Evolutionary conservation across 1,140 invertebrate species (phyloP).

Genomic region (Pseudomyrmex flavicornis): DNA sequence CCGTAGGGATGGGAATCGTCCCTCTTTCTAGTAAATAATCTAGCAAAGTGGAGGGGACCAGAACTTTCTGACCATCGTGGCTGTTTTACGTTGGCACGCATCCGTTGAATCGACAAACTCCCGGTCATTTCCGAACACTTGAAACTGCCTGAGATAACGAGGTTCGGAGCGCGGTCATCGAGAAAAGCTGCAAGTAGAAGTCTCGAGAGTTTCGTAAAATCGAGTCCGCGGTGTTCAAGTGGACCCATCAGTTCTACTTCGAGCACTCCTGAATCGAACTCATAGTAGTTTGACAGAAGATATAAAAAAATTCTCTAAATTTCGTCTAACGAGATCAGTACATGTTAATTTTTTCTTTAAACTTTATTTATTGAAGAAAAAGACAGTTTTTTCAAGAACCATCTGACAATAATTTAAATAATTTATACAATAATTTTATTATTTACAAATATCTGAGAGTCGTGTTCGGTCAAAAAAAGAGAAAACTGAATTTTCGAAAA

Average conservation of each 20-base stretch:
- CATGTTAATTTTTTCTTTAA: background rate
- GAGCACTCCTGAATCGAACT: slow-evolving; percentile 12
- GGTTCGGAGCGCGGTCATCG: slow-evolving; percentile 10
- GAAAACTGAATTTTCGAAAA: slow-evolving; percentile 18
- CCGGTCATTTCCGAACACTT: slow-evolving; percentile 49
- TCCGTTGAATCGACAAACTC: slow-evolving; percentile 27
- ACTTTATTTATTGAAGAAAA: background rate
- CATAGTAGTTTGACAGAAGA: slow-evolving; percentile 34
- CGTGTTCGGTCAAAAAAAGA: background rate
- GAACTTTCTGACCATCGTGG: slow-evolving; percentile 45
- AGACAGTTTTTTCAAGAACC: background rate
- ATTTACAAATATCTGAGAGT: slow-evolving; percentile 14
- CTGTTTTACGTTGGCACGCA: slow-evolving; percentile 31
- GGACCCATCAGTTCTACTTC: slow-evolving; percentile 34
- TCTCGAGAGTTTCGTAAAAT: slow-evolving; percentile 61
- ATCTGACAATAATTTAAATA: slow-evolving; percentile 1
- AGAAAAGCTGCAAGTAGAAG: slow-evolving; percentile 39
- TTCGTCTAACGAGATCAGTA: slow-evolving; percentile 58
- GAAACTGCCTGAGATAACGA: slow-evolving; percentile 60
- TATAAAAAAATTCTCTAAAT: slow-evolving; percentile 56
- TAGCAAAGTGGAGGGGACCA: background rate
- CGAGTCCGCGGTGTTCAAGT: slow-evolving; percentile 59
- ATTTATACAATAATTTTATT: background rate
- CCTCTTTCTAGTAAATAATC: slow-evolving; percentile 63
- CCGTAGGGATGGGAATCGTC: background rate